Evolutionary conservation across 1,140 invertebrate genomes (phyloP), one percentile per base, ranked within the genome.

Genomic region (Ooceraea biroi): DNA sequence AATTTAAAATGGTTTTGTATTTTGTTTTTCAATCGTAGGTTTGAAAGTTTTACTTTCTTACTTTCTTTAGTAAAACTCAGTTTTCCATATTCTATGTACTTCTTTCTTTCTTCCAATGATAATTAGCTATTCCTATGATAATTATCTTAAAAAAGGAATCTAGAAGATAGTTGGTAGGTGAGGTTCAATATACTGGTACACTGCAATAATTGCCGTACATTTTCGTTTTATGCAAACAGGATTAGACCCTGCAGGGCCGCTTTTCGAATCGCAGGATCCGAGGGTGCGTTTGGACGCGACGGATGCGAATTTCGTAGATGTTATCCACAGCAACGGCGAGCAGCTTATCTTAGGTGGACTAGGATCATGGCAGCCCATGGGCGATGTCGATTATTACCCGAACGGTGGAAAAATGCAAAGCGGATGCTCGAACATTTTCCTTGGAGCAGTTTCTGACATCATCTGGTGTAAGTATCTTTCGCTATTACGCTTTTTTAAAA

Each of bases 311-410:
- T 99, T 99, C 92, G 98, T 99, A 0, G 98, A 99, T 92, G 98
- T 98, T 0, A 99, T 99, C 60, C 98, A 99, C 91, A 98, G 97
- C 14, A 98, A 99, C 92, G 98, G 98, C 0, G 97, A 98, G 90
- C 98, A 97, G 83, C 94, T 98, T 0, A 96, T 98, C 44, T 94
- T 98, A 55, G 98, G 98, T 0, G 97, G 97, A 0, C 91, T 98
- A 12, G 98, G 98, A 3, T 97, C 97, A 0, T 97, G 96, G 94
- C 97, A 98, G 91, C 97, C 97, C 0, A 97, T 98, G 96, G 98
- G 97, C 0, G 97, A 99, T 90, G 97, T 98, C 0, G 98, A 99
- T 92, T 99, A 98, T 91, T 98, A 98, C 91, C 98, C 98, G 0
- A 98, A 99, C 88, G 98, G 98, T 0, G 98, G 98, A 0, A 95